Evolutionary conservation across 2,113 vertebrate genomes (phyloP).

Genomic region (Indicator maculatus): DNA sequence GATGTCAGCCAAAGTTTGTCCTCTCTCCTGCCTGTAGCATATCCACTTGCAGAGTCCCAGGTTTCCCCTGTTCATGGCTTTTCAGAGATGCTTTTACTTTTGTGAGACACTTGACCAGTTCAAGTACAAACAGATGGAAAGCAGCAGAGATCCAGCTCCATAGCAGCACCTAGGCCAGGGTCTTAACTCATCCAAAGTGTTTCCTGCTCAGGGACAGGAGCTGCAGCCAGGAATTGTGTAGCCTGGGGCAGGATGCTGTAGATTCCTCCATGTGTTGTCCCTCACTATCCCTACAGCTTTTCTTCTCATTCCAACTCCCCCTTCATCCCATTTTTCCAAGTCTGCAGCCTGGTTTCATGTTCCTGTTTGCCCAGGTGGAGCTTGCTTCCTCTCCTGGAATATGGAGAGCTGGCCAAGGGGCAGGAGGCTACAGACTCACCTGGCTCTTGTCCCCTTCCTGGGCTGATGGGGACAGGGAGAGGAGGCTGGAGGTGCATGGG

Average conservation of each 20-base stretch:
- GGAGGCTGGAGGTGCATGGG: not conserved
- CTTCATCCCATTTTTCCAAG: not conserved
- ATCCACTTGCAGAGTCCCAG: constrained; percentile 3
- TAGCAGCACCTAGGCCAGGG: constrained; percentile 18
- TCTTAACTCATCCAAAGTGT: constrained; percentile 41
- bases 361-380: not conserved
- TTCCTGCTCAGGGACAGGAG: not conserved
- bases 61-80: not conserved
- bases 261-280: not conserved
- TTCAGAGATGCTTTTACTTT: constrained; percentile 13
- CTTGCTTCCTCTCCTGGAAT: not conserved
- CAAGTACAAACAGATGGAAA: constrained; percentile 61
- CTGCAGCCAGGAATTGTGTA: constrained; percentile 9
- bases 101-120: constrained; percentile 21
- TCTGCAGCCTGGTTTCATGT: not conserved
- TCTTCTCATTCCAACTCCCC: not conserved
- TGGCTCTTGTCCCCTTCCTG: not conserved
- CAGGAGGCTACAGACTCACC: not conserved
- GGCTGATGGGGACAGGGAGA: not conserved
- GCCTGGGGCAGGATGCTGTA: constrained; percentile 8
- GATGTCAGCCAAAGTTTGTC: constrained; percentile 39
- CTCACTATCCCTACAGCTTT: not conserved
- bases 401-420: not conserved
- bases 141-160: constrained; percentile 13
- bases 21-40: constrained; percentile 6